Base-by-base conservation (phyloP, 2,888 invertebrate species). In the Brachynemurus nebulosus region DNA sequence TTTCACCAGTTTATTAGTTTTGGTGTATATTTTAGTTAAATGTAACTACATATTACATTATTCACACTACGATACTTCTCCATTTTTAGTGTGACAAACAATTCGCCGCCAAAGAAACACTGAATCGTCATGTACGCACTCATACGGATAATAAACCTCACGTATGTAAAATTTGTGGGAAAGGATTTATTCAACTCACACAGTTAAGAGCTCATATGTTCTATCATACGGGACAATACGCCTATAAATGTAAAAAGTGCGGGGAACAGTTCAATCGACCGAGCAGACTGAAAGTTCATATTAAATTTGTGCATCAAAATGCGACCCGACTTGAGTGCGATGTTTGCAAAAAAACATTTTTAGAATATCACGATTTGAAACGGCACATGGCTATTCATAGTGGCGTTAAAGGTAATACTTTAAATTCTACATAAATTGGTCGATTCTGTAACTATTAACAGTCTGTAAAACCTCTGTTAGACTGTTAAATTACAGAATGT, bases 181-280 rank as follows among this genome's bases (percentile, higher is more conserved):
- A 78, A 59, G 76, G 83, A n/a, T 90, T 86, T 62, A 90, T 90
- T 46, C 90, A 86, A 63, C 78, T 81, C 8, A 74, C 80, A 6
- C 89, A 89, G 58, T 65, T 90, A 25, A 73, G 80, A 50, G 80
- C 81, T 5, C 90, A 90, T 58, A 66, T 83, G 50, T 80, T 81
- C 55, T 81, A 81, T 57, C 80, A 89, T 51, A 78, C 76, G 9
- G 78, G 78, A 21, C 78, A 80, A 55, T 71, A 71, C 52, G 78
- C 76, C 9, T 79, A 73, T 56, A 65, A 72, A 16, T 89, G 89
- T 57, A 69, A 71, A 17, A 51, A 63, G 46, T 75, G 75, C 57
- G 68, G 68, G 48, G 69, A 63, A 7, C 63, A 65, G 3, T 66
- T 67, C 48, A 66, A 65, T 47, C 54, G 67, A 7, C 59, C 61